Conservation (phyloP, 2,113 vertebrate species). For the Recurvirostra avosetta region DNA sequence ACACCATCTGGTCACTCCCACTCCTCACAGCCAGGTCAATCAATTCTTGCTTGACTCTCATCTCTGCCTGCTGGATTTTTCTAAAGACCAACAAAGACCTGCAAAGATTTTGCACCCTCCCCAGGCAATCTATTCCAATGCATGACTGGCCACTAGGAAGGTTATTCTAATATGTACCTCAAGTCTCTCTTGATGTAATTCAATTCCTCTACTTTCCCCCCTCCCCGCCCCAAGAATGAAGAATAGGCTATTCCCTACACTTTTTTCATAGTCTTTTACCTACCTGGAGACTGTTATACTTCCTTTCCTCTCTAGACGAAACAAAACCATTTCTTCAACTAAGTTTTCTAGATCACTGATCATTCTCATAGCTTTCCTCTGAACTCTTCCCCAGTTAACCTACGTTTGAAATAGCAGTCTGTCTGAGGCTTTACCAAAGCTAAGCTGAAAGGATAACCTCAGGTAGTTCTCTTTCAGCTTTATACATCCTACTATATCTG, state of each 20-base stretch:
- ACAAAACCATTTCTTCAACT: neutral
- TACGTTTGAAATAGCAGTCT: neutral
- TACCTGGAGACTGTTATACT: neutral
- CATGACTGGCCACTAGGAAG: neutral
- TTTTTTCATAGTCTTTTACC: neutral
- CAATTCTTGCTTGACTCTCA: neutral
- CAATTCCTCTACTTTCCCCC: neutral
- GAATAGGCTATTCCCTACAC: neutral
- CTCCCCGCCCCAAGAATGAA: neutral
- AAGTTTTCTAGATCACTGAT: neutral
- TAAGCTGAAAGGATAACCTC: neutral
- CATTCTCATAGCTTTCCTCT: neutral
- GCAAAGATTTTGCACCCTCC: neutral
- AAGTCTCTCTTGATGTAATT: neutral
- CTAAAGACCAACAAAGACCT: neutral
- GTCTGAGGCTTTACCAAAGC: neutral
- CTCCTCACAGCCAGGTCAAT: neutral
- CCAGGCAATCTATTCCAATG: neutral
- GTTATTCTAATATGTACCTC: neutral
- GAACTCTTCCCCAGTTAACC: neutral
- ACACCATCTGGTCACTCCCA: neutral
- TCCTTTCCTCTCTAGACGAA: neutral
- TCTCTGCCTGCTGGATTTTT: neutral
- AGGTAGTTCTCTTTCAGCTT: neutral
- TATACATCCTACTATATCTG: neutral